Evolutionary conservation across 2,888 invertebrate species (phyloP), one percentile per base, ranked within the genome.

Genomic region (Watsonalla cultraria): DNA sequence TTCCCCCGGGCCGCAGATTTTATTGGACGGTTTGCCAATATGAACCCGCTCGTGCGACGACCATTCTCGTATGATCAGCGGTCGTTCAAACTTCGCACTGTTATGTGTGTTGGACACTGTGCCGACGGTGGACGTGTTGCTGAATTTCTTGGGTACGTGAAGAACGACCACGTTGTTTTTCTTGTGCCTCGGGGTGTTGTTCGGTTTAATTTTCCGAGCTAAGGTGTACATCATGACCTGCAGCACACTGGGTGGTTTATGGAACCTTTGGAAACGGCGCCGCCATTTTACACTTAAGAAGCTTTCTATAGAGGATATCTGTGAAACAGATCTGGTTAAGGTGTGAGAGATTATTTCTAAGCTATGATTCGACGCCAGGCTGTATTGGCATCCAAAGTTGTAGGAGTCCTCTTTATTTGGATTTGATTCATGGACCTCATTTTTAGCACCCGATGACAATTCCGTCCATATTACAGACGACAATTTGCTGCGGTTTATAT

Each of bases 1-100:
- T 75, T 82, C 79, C 56, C 78, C 80, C 11, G 74, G 79, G 14
- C 80, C 72, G 56, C 81, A 82, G 56, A 80, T 70, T 66, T 78
- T 78, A 55, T 60, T 65, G 14, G 52, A 54, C 15, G 65, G 60
- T 52, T 54, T 65, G 35, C 54, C 60, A 47, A 59, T 54, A 33
- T 48, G 47, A 11, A 46, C 42, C 50, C 13, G 50, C 15, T 52
- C 37, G 14, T 57, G 53, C 35, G 61, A 64, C 13, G 74, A 61
- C 5, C 65, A 62, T 46, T 76, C 74, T 51, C 58, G 72, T 54
- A 78, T 78, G 5, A 72, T 48, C 35, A 82, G 55, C 48, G 77
- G 72, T 56, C 64, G 76, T 55, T 73, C 67, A 11, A 54, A 42
- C 54, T 65, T 69, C 4, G 42, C 55, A 46, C 45, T 52, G n/a